These are phyloP conservation scores for Quadriops clusia DNA, from an alignment of 2,888 invertebrate species.

Conservation along the genomic window DNA sequence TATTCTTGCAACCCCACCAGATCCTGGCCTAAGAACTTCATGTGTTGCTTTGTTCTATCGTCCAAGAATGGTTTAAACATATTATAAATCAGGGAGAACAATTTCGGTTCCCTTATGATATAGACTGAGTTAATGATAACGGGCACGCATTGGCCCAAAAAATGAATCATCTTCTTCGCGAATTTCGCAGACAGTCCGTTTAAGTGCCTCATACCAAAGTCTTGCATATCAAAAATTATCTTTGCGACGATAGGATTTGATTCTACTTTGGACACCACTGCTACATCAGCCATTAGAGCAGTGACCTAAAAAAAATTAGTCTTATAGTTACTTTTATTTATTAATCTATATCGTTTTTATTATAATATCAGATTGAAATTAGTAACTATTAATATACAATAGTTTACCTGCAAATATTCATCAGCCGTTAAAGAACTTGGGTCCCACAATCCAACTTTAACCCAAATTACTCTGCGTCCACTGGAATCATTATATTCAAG, in stretches of 20 bases:
- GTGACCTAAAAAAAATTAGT: too few relatives aligned
- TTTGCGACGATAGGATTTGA: too few relatives aligned
- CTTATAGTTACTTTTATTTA: too few relatives aligned
- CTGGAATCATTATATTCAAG: neutral
- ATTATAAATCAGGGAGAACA: neutral
- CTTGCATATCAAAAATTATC: conserved; percentile 16
- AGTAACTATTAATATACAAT: too few relatives aligned
- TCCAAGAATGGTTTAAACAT: neutral
- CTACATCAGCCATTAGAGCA: too few relatives aligned
- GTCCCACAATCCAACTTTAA: conserved; percentile 13
- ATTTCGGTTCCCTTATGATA: neutral
- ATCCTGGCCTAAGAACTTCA: neutral
- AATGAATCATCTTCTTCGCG: conserved; percentile 17
- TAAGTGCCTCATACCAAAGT: conserved; percentile 15
- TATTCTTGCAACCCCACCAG: neutral
- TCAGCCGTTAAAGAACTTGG: conserved; percentile 3
- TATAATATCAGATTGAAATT: too few relatives aligned
- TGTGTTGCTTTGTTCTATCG: neutral
- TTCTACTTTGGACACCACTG: too few relatives aligned
- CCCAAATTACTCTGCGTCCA: conserved; percentile 8
- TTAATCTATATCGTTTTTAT: too few relatives aligned
- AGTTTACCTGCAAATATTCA: conserved; percentile 6
- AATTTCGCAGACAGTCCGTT: conserved; percentile 16
- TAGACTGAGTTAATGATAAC: neutral
- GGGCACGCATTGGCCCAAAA: conserved; percentile 3